Conservation (phyloP, 2,113 vertebrate species). For the Limnothrissa miodon region DNA sequence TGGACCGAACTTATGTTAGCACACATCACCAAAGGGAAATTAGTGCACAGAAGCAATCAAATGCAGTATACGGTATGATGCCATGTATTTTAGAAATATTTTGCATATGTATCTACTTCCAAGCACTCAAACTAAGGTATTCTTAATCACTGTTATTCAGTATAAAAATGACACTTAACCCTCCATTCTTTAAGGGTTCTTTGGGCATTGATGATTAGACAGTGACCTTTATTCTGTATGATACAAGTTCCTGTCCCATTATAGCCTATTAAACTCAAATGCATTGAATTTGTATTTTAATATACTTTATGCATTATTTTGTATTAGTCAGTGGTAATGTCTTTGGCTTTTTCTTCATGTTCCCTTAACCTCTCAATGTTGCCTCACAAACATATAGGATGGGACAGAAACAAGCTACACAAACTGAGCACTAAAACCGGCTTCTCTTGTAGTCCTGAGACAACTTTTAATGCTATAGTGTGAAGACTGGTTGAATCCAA, state of each 20-base stretch:
- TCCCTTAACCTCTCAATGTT: background rate
- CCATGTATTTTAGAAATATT: background rate
- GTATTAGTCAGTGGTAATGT: background rate
- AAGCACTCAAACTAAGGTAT: background rate
- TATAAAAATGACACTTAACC: too few relatives aligned
- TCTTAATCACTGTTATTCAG: background rate
- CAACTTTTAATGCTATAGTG: background rate
- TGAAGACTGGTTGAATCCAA: background rate
- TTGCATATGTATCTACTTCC: background rate
- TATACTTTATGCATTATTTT: background rate
- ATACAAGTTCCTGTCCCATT: background rate
- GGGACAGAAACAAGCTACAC: too few relatives aligned
- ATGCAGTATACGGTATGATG: background rate
- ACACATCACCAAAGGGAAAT: background rate
- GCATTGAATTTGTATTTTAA: background rate
- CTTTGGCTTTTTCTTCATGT: background rate
- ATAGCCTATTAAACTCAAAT: background rate
- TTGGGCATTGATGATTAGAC: too few relatives aligned
- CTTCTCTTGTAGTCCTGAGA: background rate
- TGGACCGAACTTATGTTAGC: background rate
- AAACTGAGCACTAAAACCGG: background rate
- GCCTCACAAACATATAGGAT: background rate
- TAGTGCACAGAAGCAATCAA: background rate
- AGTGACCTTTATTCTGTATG: background rate
- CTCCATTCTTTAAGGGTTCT: too few relatives aligned